These are phyloP conservation scores for Motacilla alba DNA, from an alignment of 2,113 vertebrate genomes.

Conservation along the genomic window DNA sequence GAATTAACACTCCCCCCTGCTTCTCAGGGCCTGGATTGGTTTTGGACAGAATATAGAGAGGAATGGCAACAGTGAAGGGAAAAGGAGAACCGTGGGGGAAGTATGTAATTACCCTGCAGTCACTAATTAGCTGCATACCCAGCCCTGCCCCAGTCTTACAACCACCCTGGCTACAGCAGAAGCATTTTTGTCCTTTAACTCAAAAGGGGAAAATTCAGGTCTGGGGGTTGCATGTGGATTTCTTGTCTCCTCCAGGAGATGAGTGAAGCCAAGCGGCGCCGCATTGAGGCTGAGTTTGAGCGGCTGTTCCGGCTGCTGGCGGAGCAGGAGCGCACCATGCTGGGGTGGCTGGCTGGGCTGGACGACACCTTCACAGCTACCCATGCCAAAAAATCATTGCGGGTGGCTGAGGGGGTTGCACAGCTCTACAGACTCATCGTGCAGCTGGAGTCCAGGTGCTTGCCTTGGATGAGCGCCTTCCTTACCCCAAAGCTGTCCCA, in stretches of 20 bases:
- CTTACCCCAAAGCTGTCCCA: rapidly evolving
- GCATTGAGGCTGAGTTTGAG: rapidly evolving
- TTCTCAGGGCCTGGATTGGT: not conserved
- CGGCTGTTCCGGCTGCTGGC: not conserved
- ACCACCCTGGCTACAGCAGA: not conserved
- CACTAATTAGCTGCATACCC: not conserved
- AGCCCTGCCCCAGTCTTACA: not conserved
- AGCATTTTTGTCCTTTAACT: not conserved
- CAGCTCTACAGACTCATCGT: not conserved
- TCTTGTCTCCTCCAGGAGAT: not conserved
- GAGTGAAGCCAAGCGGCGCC: not conserved
- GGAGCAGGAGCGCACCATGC: rapidly evolving
- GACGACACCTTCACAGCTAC: rapidly evolving
- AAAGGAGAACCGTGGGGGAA: not conserved
- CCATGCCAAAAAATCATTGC: not conserved
- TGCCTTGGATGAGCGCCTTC: not conserved
- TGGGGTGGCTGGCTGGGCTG: not conserved
- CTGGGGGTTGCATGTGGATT: rapidly evolving
- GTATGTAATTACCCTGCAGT: not conserved
- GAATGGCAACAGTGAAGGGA: rapidly evolving
- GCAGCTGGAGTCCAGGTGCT: not conserved
- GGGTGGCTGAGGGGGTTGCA: not conserved
- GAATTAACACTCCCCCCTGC: not conserved
- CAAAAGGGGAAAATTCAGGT: not conserved
- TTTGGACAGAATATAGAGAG: not conserved